phyloP scores from a whole-genome alignment of 2,888 invertebrate genomes.

The Sylvicola cinctus region DNA sequence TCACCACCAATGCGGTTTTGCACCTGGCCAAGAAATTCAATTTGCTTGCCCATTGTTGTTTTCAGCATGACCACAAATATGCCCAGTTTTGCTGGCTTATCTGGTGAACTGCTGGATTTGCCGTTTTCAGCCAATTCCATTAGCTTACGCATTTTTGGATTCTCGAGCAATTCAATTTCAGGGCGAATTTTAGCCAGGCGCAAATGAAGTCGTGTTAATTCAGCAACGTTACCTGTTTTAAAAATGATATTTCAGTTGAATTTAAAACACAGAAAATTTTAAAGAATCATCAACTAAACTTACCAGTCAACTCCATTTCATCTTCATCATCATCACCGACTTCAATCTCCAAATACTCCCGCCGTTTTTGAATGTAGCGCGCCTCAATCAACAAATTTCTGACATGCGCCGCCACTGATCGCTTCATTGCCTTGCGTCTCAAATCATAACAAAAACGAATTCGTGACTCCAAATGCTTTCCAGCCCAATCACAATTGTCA shows the following conservation, averaged over 20 bases:
- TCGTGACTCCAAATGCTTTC: slow-evolving; percentile 30
- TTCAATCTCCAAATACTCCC: slow-evolving; percentile 25
- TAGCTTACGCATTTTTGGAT: slow-evolving; percentile 33
- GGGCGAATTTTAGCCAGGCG: slow-evolving; percentile 33
- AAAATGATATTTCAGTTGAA: not conserved
- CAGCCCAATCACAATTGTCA: slow-evolving; percentile 29
- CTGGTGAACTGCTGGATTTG: slow-evolving; percentile 5
- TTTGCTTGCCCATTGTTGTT: slow-evolving; percentile 25
- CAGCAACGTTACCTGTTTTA: slow-evolving; percentile 18
- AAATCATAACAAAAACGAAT: slow-evolving; percentile 35
- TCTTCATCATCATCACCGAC: slow-evolving; percentile 20
- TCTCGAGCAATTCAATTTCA: slow-evolving; percentile 36
- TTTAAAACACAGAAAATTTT: not conserved
- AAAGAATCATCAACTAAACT: slow-evolving; percentile 5
- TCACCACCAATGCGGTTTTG: slow-evolving; percentile 21
- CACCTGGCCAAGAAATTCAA: slow-evolving; percentile 24
- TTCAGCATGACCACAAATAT: slow-evolving; percentile 28
- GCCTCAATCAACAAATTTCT: slow-evolving; percentile 31
- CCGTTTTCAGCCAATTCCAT: slow-evolving; percentile 14
- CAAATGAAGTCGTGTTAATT: slow-evolving; percentile 32
- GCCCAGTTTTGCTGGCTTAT: slow-evolving; percentile 13
- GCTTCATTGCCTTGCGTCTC: slow-evolving; percentile 29
- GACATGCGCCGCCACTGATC: slow-evolving; percentile 29
- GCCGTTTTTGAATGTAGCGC: slow-evolving; percentile 28
- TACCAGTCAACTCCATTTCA: slow-evolving; percentile 15